phyloP scores from a whole-genome alignment of 2,888 invertebrate genomes.

The Protophormia terraenovae region DNA sequence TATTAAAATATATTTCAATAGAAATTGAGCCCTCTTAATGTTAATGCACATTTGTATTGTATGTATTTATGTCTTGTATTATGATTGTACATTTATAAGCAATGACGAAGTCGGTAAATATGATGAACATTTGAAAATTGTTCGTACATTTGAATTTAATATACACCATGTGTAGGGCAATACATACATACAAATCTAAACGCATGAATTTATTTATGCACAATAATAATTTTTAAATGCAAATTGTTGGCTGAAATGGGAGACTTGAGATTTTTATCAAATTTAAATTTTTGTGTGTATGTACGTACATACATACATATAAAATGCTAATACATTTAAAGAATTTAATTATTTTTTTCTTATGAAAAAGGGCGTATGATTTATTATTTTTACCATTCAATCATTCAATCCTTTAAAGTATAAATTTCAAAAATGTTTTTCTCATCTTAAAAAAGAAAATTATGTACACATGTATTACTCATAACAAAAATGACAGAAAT shows the following conservation, averaged over 20 bases:
- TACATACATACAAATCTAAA: not conserved
- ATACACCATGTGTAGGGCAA: not conserved
- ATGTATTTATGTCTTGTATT: not conserved
- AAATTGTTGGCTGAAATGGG: not conserved
- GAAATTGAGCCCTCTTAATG: too few species aligned
- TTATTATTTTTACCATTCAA: too few species aligned
- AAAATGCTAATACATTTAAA: not conserved
- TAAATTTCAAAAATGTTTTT: not conserved
- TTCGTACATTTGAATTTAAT: not conserved
- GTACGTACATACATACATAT: not conserved
- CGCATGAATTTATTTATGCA: not conserved
- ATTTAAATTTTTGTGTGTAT: not conserved
- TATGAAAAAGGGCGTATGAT: not conserved
- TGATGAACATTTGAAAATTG: not conserved
- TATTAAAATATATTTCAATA: too few species aligned
- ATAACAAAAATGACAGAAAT: not conserved
- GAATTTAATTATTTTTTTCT: too few species aligned
- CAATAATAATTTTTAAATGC: not conserved
- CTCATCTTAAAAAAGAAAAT: not conserved
- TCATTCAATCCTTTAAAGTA: too few species aligned
- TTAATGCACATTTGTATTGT: too few species aligned
- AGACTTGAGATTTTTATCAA: not conserved
- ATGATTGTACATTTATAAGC: not conserved
- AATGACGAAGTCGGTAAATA: not conserved
- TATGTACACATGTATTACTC: not conserved